Evolutionary conservation across 35 echinoderm and acorn worm species (phyloP).

Genomic region (Patiria miniata): DNA sequence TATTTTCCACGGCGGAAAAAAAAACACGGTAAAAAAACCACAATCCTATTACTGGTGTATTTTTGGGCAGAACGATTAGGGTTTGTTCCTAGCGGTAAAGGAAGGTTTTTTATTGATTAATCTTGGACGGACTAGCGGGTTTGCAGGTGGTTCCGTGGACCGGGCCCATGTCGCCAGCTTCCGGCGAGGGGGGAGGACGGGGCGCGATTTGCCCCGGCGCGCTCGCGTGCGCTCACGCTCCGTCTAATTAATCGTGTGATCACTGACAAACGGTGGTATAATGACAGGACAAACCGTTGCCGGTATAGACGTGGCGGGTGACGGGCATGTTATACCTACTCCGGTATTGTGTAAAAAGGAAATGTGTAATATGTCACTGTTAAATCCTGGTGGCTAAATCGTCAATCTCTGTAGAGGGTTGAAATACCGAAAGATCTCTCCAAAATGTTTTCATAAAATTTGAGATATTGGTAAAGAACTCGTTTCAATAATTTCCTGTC

Average conservation of each 20-base stretch:
- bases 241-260: conserved; percentile 31
- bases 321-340: too few relatives aligned
- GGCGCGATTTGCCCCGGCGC: not conserved
- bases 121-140: not conserved
- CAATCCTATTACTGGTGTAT: not conserved
- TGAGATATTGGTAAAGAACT: too few relatives aligned
- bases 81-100: not conserved
- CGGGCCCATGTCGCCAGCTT: not conserved
- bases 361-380: too few relatives aligned
- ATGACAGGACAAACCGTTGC: not conserved
- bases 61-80: not conserved
- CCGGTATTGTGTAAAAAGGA: too few relatives aligned
- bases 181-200: not conserved
- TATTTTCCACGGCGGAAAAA: too few relatives aligned
- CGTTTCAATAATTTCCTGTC: too few relatives aligned
- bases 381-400: too few relatives aligned
- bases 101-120: conserved; percentile 12
- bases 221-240: not conserved
- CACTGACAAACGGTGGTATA: conserved; percentile 17
- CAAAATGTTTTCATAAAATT: too few relatives aligned
- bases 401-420: too few relatives aligned
- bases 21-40: too few relatives aligned
- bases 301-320: too few relatives aligned
- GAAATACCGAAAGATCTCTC: too few relatives aligned
- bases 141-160: conserved; percentile 12